phyloP scores from a whole-genome alignment of 2,113 vertebrate genomes.

The Plecturocebus donacophilus region DNA sequence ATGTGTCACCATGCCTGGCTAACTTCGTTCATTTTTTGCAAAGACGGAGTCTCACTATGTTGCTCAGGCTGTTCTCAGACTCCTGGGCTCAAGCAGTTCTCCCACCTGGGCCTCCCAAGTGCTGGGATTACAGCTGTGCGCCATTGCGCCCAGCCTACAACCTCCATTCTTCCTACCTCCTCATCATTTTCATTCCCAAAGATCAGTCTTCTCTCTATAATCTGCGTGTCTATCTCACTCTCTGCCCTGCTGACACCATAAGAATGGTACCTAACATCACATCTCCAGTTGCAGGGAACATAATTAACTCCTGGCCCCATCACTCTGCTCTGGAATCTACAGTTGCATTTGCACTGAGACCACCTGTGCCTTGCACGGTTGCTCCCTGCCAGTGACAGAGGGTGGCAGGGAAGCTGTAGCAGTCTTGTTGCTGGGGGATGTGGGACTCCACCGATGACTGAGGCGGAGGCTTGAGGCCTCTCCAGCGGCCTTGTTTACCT shows the following conservation, averaged over 20 bases:
- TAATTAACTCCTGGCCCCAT: rapidly evolving
- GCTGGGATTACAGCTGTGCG: no score
- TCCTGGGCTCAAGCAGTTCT: no score
- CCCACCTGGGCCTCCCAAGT: no score
- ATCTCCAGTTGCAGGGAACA: background rate
- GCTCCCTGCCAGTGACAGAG: background rate
- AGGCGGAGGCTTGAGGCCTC: background rate
- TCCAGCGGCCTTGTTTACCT: background rate
- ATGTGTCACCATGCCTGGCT: no score
- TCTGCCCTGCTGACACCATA: background rate
- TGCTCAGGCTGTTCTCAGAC: no score
- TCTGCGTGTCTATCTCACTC: background rate
- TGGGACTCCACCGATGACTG: background rate
- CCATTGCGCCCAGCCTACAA: no score
- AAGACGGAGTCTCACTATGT: no score
- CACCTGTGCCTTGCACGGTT: background rate
- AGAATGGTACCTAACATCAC: background rate
- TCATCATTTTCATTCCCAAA: background rate
- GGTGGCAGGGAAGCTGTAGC: background rate
- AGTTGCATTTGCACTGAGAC: background rate
- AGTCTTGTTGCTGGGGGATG: background rate
- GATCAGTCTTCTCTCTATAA: background rate
- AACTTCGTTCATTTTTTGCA: no score
- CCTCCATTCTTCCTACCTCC: no score
- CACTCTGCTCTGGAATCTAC: background rate